phyloP scores from a whole-genome alignment of 1,140 invertebrate genomes.

The Matsumurasca onukii region DNA sequence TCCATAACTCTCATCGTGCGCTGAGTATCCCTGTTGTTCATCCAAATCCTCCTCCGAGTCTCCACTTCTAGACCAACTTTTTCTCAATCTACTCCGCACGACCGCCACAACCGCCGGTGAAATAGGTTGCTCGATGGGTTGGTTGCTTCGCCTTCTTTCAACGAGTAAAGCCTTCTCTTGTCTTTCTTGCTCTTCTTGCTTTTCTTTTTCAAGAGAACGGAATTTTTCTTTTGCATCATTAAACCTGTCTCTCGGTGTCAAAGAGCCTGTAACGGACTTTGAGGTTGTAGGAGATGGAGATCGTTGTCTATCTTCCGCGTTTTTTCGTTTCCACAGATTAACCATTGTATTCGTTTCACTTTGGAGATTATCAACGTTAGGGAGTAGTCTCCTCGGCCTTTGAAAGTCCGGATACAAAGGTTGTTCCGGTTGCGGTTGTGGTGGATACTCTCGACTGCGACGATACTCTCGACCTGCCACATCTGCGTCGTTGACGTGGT shows the following conservation, averaged over 20 bases:
- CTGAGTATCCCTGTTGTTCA: slow-evolving; percentile 16
- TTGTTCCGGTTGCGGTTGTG: neutral
- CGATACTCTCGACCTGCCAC: neutral
- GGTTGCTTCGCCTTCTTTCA: slow-evolving; percentile 28
- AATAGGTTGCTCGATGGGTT: slow-evolving; percentile 27
- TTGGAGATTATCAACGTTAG: neutral
- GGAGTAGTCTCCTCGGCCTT: neutral
- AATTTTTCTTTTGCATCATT: slow-evolving; percentile 84
- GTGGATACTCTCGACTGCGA: neutral
- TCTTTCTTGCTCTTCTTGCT: slow-evolving; percentile 51
- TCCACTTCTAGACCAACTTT: slow-evolving; percentile 31
- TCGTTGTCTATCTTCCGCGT: slow-evolving; percentile 51
- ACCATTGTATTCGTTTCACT: neutral
- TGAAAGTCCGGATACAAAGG: neutral
- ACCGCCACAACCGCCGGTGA: slow-evolving; percentile 10
- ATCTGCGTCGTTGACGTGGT: neutral
- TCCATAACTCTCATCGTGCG: slow-evolving; percentile 23
- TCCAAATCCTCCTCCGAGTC: slow-evolving; percentile 23
- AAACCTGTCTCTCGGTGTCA: slow-evolving; percentile 71
- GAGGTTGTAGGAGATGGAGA: slow-evolving; percentile 49
- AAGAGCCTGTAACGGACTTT: slow-evolving; percentile 43
- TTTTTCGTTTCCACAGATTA: slow-evolving; percentile 23
- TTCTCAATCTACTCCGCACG: neutral
- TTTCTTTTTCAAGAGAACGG: slow-evolving; percentile 69
- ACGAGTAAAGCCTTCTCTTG: slow-evolving; percentile 25